Percentiles rank a stretch among this genome's conserved stretches.
Conservation (phyloP, 2,888 invertebrate species). For the Epinotia ramella region DNA sequence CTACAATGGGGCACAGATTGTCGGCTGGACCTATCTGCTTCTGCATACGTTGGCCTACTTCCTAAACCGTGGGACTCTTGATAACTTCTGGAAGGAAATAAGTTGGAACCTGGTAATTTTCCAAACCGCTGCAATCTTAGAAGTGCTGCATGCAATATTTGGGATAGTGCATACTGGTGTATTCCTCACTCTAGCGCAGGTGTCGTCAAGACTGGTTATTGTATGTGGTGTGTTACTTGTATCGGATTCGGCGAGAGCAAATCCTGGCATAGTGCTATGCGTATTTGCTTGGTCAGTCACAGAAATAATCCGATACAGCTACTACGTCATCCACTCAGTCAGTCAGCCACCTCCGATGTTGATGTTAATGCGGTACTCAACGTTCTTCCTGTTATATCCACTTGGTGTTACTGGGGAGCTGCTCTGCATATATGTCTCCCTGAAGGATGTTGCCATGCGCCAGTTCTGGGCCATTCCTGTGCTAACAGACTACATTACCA, state of each 20-base stretch:
- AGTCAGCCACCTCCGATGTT: constrained; percentile 3
- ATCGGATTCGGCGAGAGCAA: constrained; percentile 87
- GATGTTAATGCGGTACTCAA: constrained; percentile 81
- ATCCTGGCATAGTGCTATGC: constrained; percentile 89
- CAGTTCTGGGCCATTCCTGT: constrained; percentile 33
- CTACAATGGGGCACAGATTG: constrained; percentile 78
- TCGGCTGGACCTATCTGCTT: constrained; percentile 87
- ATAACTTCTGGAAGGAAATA: constrained; percentile 87
- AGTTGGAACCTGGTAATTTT: constrained; percentile 89
- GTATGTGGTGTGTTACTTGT: constrained; percentile 91
- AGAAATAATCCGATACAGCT: constrained; percentile 94
- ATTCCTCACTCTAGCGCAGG: constrained; percentile 91
- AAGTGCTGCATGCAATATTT: constrained; percentile 90
- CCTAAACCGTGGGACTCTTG: constrained; percentile 62
- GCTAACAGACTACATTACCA: constrained; percentile 9
- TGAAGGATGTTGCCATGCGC: constrained; percentile 58
- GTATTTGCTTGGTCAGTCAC: constrained; percentile 94
- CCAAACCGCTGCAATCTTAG: constrained; percentile 93
- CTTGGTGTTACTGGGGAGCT: constrained; percentile 95
- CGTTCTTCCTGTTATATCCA: constrained; percentile 93
- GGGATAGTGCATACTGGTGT: constrained; percentile 92
- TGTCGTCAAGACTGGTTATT: constrained; percentile 91
- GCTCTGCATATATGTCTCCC: constrained; percentile 90
- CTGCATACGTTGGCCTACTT: constrained; percentile 83
- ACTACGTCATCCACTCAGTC: constrained; percentile 87